Conservation (phyloP, 2,113 vertebrate species). For the Pithys albifrons region DNA sequence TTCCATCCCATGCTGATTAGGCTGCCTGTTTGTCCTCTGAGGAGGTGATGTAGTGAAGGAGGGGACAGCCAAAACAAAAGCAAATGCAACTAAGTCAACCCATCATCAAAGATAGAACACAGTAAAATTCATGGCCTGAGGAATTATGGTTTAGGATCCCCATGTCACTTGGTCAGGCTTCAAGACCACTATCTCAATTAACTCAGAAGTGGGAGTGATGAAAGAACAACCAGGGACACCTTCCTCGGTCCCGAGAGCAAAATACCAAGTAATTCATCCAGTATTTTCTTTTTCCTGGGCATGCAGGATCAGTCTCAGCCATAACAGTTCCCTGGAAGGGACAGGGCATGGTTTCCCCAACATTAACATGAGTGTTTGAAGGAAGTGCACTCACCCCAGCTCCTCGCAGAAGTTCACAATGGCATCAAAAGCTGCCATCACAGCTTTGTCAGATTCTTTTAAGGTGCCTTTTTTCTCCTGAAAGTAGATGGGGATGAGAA, state of each 20-base stretch:
- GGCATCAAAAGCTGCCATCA: slow-evolving; percentile 86
- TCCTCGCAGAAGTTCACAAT: slow-evolving; percentile 91
- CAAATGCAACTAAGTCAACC: background rate
- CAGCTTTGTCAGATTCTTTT: slow-evolving; percentile 85
- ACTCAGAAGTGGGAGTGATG: background rate
- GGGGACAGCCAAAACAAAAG: background rate
- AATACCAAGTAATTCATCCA: background rate
- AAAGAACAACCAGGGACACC: background rate
- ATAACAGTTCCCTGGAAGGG: background rate
- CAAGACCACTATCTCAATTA: background rate
- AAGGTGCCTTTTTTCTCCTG: slow-evolving; percentile 86
- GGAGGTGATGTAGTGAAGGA: background rate
- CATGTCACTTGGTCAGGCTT: background rate
- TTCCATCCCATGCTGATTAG: background rate
- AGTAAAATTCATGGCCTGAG: background rate
- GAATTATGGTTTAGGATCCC: background rate
- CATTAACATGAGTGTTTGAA: background rate
- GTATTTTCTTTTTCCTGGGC: background rate
- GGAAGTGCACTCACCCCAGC: slow-evolving; percentile 71
- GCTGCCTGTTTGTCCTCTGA: background rate
- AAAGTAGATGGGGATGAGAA: background rate
- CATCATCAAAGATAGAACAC: background rate
- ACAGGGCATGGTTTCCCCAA: background rate
- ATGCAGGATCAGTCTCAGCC: background rate
- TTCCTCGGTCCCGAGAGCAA: background rate